Conservation (phyloP, 2,113 vertebrate species). For the Tonatia bakeri region DNA sequence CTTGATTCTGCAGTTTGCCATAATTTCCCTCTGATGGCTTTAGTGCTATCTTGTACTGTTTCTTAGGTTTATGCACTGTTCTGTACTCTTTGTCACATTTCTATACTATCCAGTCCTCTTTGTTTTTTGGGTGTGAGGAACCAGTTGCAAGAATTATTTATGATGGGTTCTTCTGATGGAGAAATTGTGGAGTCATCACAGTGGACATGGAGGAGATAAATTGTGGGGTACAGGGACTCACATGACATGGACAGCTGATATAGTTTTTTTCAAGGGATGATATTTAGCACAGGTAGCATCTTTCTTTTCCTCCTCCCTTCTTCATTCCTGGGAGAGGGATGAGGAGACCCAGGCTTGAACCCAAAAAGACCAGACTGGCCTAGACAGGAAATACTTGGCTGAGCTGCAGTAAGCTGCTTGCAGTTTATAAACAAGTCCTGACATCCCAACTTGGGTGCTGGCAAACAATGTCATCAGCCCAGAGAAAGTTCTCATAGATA, state of each 20-base stretch:
- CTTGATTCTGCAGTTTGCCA: not conserved
- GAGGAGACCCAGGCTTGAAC: constrained; percentile 24
- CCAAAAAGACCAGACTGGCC: not conserved
- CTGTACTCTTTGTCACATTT: not conserved
- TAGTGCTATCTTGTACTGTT: not conserved
- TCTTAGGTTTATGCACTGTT: not conserved
- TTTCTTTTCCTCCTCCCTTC: not conserved
- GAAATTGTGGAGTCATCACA: not conserved
- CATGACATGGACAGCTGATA: not conserved
- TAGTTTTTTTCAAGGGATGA: not conserved
- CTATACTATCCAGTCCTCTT: not conserved
- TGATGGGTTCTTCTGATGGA: not conserved
- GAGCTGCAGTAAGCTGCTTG: not conserved
- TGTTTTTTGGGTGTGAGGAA: not conserved
- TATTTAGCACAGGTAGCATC: not conserved
- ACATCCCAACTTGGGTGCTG: constrained; percentile 39
- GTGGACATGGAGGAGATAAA: not conserved
- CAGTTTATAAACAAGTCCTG: constrained; percentile 51
- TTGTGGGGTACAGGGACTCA: not conserved
- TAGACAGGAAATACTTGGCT: constrained; percentile 22
- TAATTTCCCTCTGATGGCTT: not conserved
- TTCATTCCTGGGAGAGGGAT: not conserved
- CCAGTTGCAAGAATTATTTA: not conserved
- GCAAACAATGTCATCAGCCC: constrained; percentile 31
- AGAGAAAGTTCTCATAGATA: constrained; percentile 45